Evolutionary conservation across 2,113 vertebrate genomes (phyloP).

Genomic region (Neolamprologus sp.): DNA sequence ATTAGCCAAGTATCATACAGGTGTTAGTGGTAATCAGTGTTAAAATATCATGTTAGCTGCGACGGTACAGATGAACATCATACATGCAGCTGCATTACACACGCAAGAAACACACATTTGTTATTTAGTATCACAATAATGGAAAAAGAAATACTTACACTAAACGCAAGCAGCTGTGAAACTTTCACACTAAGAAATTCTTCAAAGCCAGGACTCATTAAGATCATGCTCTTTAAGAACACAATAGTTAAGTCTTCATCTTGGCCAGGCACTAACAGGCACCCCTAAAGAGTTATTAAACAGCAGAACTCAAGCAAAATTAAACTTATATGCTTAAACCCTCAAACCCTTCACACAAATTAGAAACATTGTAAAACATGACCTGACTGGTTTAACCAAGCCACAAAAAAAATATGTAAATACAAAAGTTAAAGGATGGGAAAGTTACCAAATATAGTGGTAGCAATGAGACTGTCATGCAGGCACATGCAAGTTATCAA

Average conservation of each 20-base stretch:
- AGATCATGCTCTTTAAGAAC: conserved; percentile 50
- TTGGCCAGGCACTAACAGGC: conserved; percentile 45
- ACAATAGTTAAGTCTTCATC: conserved; percentile 47
- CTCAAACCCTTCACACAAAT: background rate
- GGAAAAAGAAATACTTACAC: conserved; percentile 43
- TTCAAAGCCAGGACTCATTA: conserved; percentile 23
- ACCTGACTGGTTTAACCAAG: background rate
- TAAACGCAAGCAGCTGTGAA: background rate
- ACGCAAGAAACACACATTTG: background rate
- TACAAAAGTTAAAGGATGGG: background rate
- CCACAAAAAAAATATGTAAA: background rate
- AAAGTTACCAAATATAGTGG: background rate
- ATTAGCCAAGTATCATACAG: background rate
- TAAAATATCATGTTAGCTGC: background rate
- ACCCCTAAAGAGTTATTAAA: conserved; percentile 47
- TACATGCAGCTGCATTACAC: conserved; percentile 8
- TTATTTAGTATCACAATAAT: background rate
- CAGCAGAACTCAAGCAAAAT: conserved; percentile 37
- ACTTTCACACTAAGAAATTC: conserved; percentile 8
- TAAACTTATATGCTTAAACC: background rate
- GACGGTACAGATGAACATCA: background rate
- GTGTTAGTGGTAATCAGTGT: background rate
- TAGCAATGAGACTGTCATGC: background rate
- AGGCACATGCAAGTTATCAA: background rate
- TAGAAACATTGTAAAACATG: background rate